phyloP scores from a whole-genome alignment of 2,888 invertebrate species.

The Scrobipalpa atriplicella region DNA sequence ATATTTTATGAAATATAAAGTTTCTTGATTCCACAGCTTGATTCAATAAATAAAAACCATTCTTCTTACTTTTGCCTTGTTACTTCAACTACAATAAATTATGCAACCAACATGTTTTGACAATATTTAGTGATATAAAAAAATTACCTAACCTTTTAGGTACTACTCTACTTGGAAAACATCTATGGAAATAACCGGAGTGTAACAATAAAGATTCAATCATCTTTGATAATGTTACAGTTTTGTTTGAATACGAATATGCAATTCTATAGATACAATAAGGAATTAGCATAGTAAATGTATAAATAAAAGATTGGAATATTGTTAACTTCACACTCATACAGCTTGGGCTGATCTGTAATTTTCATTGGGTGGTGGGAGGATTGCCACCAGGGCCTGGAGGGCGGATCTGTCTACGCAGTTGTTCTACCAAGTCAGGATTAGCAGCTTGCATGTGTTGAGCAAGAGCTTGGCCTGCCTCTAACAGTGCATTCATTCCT shows the following conservation, averaged over 20 bases:
- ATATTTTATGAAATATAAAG: background rate
- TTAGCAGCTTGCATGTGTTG: slow-evolving; percentile 91
- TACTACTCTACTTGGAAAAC: background rate
- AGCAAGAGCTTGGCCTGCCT: slow-evolving; percentile 91
- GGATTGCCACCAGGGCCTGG: slow-evolving; percentile 52
- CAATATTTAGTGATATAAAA: background rate
- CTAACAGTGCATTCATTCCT: slow-evolving; percentile 69
- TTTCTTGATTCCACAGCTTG: background rate
- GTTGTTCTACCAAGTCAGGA: slow-evolving; percentile 91
- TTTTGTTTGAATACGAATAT: background rate
- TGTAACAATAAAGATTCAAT: too few relatives aligned
- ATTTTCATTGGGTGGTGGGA: slow-evolving; percentile 38
- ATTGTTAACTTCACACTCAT: slow-evolving; percentile 3
- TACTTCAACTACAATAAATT: background rate
- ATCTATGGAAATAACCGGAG: too few relatives aligned
- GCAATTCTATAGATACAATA: background rate
- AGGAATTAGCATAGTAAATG: background rate
- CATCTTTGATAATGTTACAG: too few relatives aligned
- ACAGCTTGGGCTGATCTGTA: slow-evolving; percentile 6
- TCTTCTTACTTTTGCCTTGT: slow-evolving; percentile 7
- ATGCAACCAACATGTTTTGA: background rate
- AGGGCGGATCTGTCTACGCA: slow-evolving; percentile 85
- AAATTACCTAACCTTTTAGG: background rate
- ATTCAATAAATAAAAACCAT: too few relatives aligned
- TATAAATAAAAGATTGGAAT: background rate